Percentiles rank a stretch among this genome's conserved stretches.
These are phyloP conservation scores for Drosophila ezoana DNA, from an alignment of 2,888 invertebrate species.

Conservation along the genomic window DNA sequence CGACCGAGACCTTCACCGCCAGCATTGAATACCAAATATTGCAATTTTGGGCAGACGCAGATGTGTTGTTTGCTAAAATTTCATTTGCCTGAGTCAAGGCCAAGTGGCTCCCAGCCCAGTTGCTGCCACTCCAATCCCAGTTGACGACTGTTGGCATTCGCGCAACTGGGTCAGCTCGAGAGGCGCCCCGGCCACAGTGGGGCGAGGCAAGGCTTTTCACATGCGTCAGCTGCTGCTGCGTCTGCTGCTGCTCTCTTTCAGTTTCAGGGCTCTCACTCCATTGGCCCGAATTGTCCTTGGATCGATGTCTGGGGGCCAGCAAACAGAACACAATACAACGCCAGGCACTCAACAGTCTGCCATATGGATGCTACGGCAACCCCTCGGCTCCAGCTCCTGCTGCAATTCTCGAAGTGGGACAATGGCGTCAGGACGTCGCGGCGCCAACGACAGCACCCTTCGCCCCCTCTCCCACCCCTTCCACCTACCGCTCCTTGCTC, in stretches of 20 bases:
- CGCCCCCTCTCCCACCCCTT: not conserved
- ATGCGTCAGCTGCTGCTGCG: slow-evolving; percentile 57
- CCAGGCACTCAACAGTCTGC: slow-evolving; percentile 50
- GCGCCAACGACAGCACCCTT: slow-evolving; percentile 57
- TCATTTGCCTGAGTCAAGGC: slow-evolving; percentile 42
- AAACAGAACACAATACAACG: not conserved
- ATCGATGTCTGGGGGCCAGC: slow-evolving; percentile 38
- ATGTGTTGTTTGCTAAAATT: slow-evolving; percentile 7
- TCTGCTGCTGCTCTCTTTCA: slow-evolving; percentile 11
- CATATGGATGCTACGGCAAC: slow-evolving; percentile 56
- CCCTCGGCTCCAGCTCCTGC: slow-evolving; percentile 11
- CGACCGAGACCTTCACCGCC: slow-evolving; percentile 51
- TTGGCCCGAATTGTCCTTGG: slow-evolving; percentile 61
- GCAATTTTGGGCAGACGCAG: slow-evolving; percentile 32
- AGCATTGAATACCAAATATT: slow-evolving; percentile 32
- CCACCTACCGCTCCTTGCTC: not conserved
- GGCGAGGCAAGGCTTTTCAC: slow-evolving; percentile 26
- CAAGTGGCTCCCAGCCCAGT: slow-evolving; percentile 29
- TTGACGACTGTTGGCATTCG: slow-evolving; percentile 4
- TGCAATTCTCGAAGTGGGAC: slow-evolving; percentile 52
- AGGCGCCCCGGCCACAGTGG: slow-evolving; percentile 12
- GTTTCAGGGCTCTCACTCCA: slow-evolving; percentile 11
- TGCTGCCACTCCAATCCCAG: slow-evolving; percentile 27
- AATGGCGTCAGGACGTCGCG: slow-evolving; percentile 73
- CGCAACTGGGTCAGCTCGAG: slow-evolving; percentile 63